Percentiles rank a stretch among this genome's conserved stretches.
Conservation (phyloP, 2,888 invertebrate species). For the Cinara cedri region DNA sequence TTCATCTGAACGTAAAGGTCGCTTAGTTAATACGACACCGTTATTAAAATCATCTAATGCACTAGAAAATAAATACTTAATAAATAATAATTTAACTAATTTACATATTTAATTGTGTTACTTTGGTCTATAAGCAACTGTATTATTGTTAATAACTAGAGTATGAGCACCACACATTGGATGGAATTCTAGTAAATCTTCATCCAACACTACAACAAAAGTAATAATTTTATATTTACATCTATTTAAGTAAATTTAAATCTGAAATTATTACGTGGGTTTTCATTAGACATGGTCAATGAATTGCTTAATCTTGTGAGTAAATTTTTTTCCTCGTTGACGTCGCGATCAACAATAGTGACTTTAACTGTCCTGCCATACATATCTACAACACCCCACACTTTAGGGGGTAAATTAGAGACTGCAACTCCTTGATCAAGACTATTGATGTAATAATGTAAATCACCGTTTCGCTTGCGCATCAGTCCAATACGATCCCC, state of each 20-base stretch:
- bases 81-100: neutral
- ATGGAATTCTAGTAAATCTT: constrained; percentile 85
- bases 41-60: constrained; percentile 93
- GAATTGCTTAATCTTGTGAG: constrained; percentile 71
- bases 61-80: constrained; percentile 63
- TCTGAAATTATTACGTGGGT: constrained; percentile 24
- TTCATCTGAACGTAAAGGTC: constrained; percentile 85
- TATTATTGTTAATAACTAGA: constrained; percentile 86
- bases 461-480: constrained; percentile 79
- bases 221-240: neutral
- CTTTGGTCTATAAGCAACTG: constrained; percentile 92
- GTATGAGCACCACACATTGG: constrained; percentile 90
- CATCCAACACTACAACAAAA: constrained; percentile 61
- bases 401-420: constrained; percentile 76
- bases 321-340: constrained; percentile 77
- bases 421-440: constrained; percentile 91
- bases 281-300: constrained; percentile 62
- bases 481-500: constrained; percentile 93
- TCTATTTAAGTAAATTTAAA: neutral
- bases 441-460: constrained; percentile 93
- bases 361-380: constrained; percentile 94
- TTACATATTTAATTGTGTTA: constrained; percentile 64
- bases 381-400: constrained; percentile 94
- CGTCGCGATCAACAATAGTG: constrained; percentile 83
- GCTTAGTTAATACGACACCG: constrained; percentile 87